A percentile compares a stretch with the other conserved stretches of the same genome.
Evolutionary conservation across 1,140 invertebrate genomes (phyloP).

Genomic region (Xylocopa sonorina): DNA sequence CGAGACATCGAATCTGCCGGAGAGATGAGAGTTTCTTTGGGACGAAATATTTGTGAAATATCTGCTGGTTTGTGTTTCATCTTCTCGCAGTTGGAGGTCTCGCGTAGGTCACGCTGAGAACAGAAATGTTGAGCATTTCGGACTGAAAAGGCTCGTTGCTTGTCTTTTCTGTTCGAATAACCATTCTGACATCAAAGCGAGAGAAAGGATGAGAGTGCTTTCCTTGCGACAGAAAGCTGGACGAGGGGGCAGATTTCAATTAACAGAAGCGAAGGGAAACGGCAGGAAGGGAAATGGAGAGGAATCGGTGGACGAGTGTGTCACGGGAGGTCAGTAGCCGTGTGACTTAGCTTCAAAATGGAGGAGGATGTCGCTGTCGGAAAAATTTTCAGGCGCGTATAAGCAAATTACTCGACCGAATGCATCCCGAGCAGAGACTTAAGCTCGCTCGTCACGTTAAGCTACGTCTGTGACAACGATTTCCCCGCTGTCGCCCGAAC

Average conservation of each 20-base stretch:
- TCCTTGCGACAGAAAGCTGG: not conserved
- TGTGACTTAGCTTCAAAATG: not conserved
- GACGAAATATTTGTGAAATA: too few relatives aligned
- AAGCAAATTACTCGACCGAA: slow-evolving; percentile 62
- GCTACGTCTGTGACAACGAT: slow-evolving; percentile 48
- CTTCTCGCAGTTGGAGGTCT: too few relatives aligned
- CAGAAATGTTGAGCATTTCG: not conserved
- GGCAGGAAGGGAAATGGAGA: not conserved
- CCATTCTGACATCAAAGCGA: not conserved
- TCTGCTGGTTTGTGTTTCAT: too few relatives aligned
- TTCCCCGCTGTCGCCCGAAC: slow-evolving; percentile 1
- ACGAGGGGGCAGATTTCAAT: not conserved
- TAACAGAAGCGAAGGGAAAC: not conserved
- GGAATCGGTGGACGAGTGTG: not conserved
- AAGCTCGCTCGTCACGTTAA: slow-evolving; percentile 46
- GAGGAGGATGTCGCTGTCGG: slow-evolving; percentile 6
- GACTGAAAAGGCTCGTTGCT: too few relatives aligned
- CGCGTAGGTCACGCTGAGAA: too few relatives aligned
- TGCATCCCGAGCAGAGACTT: slow-evolving; percentile 43
- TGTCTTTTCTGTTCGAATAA: not conserved
- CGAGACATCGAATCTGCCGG: not conserved
- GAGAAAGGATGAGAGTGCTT: too few relatives aligned
- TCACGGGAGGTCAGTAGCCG: not conserved
- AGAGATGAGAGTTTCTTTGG: not conserved
- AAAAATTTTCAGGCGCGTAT: slow-evolving; percentile 58